Conservation (phyloP, 2,113 vertebrate genomes). For the Microcebus murinus region DNA sequence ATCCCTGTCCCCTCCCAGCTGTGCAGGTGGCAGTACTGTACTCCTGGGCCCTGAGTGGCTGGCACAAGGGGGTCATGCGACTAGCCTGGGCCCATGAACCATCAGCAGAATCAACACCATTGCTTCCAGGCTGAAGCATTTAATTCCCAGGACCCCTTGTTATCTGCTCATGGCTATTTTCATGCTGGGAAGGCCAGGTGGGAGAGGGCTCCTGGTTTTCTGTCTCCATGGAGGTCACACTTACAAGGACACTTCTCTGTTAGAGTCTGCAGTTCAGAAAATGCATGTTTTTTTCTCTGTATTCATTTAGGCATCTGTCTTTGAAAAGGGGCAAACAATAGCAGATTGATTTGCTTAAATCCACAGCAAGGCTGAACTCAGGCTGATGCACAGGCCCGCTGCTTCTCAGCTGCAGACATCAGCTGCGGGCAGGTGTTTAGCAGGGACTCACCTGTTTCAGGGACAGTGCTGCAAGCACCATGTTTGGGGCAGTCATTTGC, state of each 20-base stretch:
- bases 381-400: rapidly evolving
- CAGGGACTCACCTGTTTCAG: rapidly evolving
- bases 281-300: no score
- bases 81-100: not conserved
- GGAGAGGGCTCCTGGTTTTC: no score
- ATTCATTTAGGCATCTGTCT: not conserved
- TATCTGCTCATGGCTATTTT: not conserved
- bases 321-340: not conserved
- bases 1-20: not conserved
- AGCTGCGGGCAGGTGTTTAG: rapidly evolving
- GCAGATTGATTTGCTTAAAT: not conserved
- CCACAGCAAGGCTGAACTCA: rapidly evolving
- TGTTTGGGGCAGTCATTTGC: rapidly evolving
- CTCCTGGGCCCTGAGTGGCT: not conserved
- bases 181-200: no score
- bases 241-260: not conserved
- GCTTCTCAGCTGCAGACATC: no score
- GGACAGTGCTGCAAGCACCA: rapidly evolving
- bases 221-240: not conserved
- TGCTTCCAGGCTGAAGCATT: no score
- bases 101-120: rapidly evolving
- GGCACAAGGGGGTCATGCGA: rapidly evolving
- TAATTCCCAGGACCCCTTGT: not conserved
- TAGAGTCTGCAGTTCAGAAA: not conserved
- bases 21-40: rapidly evolving